phyloP scores from a whole-genome alignment of 2,113 vertebrate genomes.

The Nipponia nippon region DNA sequence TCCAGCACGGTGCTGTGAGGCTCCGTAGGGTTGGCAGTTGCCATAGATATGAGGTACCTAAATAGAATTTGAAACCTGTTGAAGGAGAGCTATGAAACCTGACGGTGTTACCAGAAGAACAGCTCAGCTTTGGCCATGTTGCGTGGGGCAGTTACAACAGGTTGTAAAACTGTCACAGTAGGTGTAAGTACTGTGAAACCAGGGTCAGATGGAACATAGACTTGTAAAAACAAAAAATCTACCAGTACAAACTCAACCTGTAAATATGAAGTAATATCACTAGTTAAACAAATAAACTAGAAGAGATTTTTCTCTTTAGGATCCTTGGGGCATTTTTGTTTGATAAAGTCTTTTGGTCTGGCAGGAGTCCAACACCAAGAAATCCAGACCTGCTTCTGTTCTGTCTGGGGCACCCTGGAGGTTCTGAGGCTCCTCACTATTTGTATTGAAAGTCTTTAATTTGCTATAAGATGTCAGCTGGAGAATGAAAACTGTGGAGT shows the following conservation, averaged over 20 bases:
- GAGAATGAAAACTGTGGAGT: neutral
- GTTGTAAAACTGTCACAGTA: slow-evolving; percentile 35
- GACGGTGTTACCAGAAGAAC: slow-evolving; percentile 13
- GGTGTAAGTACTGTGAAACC: slow-evolving; percentile 12
- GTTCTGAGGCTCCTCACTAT: slow-evolving; percentile 26
- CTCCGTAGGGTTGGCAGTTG: neutral
- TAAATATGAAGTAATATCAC: neutral
- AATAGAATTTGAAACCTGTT: slow-evolving; percentile 38
- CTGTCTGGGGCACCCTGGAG: slow-evolving; percentile 24
- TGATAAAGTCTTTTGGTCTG: slow-evolving; percentile 30
- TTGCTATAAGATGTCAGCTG: slow-evolving; percentile 31
- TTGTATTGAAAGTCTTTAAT: slow-evolving; percentile 43
- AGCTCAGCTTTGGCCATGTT: neutral
- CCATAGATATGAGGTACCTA: slow-evolving; percentile 47
- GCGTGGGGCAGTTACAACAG: neutral
- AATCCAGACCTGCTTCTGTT: slow-evolving; percentile 26
- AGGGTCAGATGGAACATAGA: neutral
- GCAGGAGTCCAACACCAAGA: slow-evolving; percentile 15
- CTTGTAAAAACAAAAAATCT: slow-evolving; percentile 25
- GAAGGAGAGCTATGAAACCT: slow-evolving; percentile 14
- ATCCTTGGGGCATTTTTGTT: slow-evolving; percentile 28
- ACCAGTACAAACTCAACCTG: neutral
- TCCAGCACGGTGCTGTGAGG: neutral
- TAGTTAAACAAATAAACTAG: slow-evolving; percentile 11
- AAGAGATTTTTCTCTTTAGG: neutral